Conservation (phyloP, 2,113 vertebrate species). For the Sander lucioperca region DNA sequence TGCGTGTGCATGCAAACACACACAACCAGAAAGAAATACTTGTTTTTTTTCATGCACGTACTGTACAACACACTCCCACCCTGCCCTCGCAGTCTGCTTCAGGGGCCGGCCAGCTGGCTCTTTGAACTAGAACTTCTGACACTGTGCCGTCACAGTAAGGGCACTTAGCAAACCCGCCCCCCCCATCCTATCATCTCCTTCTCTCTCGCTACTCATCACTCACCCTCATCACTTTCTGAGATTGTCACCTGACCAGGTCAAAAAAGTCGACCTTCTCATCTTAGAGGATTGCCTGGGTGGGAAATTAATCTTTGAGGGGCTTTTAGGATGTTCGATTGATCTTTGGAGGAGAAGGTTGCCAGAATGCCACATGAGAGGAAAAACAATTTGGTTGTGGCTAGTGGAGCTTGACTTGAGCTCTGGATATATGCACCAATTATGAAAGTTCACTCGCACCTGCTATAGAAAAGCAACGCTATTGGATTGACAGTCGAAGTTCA, state of each 20-base stretch:
- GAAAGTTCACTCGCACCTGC: too few relatives aligned
- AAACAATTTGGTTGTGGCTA: background rate
- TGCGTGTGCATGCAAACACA: conserved; percentile 10
- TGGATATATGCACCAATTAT: conserved; percentile 18
- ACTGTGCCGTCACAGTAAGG: conserved; percentile 67
- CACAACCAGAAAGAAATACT: conserved; percentile 21
- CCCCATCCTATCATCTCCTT: conserved; percentile 11
- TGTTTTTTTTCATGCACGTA: conserved; percentile 33
- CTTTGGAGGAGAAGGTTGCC: background rate
- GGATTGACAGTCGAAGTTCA: too few relatives aligned
- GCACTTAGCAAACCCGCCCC: conserved; percentile 51
- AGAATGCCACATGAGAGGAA: background rate
- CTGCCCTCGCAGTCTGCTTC: conserved; percentile 31
- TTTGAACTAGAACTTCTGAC: conserved; percentile 76
- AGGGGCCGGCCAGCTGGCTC: conserved; percentile 47
- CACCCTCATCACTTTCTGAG: conserved; percentile 27
- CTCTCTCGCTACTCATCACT: background rate
- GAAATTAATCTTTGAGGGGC: conserved; percentile 5
- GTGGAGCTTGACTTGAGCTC: conserved; percentile 5
- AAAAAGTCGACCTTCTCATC: conserved; percentile 34
- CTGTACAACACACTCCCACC: conserved; percentile 37
- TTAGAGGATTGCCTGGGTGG: conserved; percentile 25
- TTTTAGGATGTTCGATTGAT: conserved; percentile 52
- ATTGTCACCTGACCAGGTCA: conserved; percentile 42
- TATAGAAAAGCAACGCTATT: too few relatives aligned